These are phyloP conservation scores for Paraplagusia blochii DNA, from an alignment of 2,113 vertebrate species.

Conservation along the genomic window DNA sequence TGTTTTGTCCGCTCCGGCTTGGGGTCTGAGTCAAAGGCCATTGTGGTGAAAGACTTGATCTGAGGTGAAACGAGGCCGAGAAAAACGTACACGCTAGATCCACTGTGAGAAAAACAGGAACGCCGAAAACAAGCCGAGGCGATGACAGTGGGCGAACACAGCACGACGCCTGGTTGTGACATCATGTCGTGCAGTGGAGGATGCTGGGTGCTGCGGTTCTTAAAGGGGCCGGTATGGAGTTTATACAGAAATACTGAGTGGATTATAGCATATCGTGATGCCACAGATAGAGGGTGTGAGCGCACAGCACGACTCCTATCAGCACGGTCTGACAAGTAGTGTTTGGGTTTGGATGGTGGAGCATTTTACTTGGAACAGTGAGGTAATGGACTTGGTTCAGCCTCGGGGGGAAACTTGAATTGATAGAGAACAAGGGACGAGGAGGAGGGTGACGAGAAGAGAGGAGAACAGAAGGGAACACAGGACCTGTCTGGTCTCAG, in stretches of 20 bases:
- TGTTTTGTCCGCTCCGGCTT: conserved; percentile 42
- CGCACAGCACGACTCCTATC: conserved; percentile 65
- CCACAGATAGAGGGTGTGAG: conserved; percentile 53
- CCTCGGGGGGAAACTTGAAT: conserved; percentile 40
- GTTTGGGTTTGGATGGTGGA: conserved; percentile 13
- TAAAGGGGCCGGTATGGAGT: conserved; percentile 60
- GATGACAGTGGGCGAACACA: conserved; percentile 46
- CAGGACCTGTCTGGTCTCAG: conserved; percentile 61
- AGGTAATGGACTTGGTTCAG: conserved; percentile 59
- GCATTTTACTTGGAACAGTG: conserved; percentile 59
- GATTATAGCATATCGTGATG: conserved; percentile 63
- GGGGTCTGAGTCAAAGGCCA: conserved; percentile 19
- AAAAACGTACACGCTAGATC: conserved; percentile 47
- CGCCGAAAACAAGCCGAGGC: conserved; percentile 24
- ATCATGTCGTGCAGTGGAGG: conserved; percentile 60
- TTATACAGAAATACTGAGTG: conserved; percentile 47
- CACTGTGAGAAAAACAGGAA: conserved; percentile 29
- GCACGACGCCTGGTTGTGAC: conserved; percentile 58
- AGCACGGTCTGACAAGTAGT: conserved; percentile 35
- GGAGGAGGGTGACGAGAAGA: conserved; percentile 22
- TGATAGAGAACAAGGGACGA: conserved; percentile 35
- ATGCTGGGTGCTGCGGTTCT: conserved; percentile 67
- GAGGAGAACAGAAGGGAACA: conserved; percentile 55
- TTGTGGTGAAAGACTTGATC: conserved; percentile 27
- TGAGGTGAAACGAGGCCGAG: conserved; percentile 26